These are phyloP conservation scores for Drosophila nr. medialis DNA, from an alignment of 2,888 invertebrate genomes.

Conservation along the genomic window DNA sequence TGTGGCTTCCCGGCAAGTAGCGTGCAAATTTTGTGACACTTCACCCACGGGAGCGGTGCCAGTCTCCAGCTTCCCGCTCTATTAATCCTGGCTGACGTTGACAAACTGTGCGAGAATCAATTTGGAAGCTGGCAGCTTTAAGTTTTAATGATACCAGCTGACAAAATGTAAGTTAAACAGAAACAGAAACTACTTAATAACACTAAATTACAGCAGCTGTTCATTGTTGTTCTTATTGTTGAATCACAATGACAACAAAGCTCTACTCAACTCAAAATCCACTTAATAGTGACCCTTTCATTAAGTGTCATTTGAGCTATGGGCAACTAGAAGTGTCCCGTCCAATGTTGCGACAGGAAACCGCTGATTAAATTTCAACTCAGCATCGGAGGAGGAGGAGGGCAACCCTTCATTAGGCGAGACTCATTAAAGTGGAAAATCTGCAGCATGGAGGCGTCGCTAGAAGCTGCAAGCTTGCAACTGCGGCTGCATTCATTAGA, in stretches of 20 bases:
- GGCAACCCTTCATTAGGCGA: slow-evolving; percentile 69
- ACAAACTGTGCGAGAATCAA: slow-evolving; percentile 68
- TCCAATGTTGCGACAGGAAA: slow-evolving; percentile 54
- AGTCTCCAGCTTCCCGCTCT: slow-evolving; percentile 50
- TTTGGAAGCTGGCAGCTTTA: slow-evolving; percentile 29
- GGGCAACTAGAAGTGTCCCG: slow-evolving; percentile 16
- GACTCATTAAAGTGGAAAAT: slow-evolving; percentile 62
- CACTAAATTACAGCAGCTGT: neutral
- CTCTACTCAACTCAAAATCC: neutral
- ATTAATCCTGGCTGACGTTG: slow-evolving; percentile 71
- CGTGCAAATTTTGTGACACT: slow-evolving; percentile 78
- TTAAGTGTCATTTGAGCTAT: slow-evolving; percentile 14
- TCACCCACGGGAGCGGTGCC: slow-evolving; percentile 75
- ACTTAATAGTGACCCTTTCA: slow-evolving; percentile 9
- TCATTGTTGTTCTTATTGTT: neutral
- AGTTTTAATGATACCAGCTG: slow-evolving; percentile 21
- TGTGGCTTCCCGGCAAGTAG: slow-evolving; percentile 72
- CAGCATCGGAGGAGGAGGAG: slow-evolving; percentile 21
- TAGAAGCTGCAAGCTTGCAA: slow-evolving; percentile 5
- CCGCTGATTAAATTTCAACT: slow-evolving; percentile 64
- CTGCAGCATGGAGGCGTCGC: slow-evolving; percentile 51
- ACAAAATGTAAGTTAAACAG: neutral
- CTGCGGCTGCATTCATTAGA: slow-evolving; percentile 53
- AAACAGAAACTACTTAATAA: neutral
- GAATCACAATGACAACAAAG: neutral